Base-by-base conservation (phyloP, 2,113 vertebrate species). In the Trichomycterus rosablanca region DNA sequence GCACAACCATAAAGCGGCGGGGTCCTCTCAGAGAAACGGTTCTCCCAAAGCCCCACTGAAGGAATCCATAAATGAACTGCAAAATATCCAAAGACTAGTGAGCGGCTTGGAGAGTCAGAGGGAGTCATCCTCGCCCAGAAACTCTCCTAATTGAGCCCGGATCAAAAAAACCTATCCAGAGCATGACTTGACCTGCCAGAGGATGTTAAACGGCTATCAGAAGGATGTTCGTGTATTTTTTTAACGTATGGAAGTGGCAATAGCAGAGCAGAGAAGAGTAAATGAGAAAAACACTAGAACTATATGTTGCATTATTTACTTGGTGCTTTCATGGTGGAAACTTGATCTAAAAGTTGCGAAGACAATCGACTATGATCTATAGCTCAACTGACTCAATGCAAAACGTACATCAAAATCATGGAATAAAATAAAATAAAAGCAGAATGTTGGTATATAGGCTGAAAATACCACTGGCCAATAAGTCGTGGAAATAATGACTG, bases 51-150 rank as follows among this genome's bases (percentile, higher is more conserved):
- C 80, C 70, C 82, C 92, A 5, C 67, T 93, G 76, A 97, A 97
- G 79, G 94, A 97, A 79, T 92, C 90, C 10, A 91, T 93, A 78
- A 99, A 95, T 1, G 94, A 99, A 85, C 89, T 98, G 53, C 93
- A 98, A 71, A 98, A 92, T 76, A 99, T 99, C 74, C 95, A 99
- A 85, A 95, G 94, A 90, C 91, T 98, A 77, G 94, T 97, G 79
- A 99, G 95, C 73, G 95, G 95, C 68, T 81, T 99, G 82, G 94
- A 98, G 80, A 90, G 88, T 76, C 92, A 97, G 75, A 74, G 90
- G 79, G 92, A 92, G 75, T 71, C 89, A 34, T 93, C 92, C 6
- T 90, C 93, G 0, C 76, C 87, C 45, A 79, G 89, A 64, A 89
- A 95, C 75, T 94, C 93, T 39, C 91, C 94, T 10, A 97, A 98